phyloP scores from a whole-genome alignment of 2,113 vertebrate species.

The Sialia sialis region DNA sequence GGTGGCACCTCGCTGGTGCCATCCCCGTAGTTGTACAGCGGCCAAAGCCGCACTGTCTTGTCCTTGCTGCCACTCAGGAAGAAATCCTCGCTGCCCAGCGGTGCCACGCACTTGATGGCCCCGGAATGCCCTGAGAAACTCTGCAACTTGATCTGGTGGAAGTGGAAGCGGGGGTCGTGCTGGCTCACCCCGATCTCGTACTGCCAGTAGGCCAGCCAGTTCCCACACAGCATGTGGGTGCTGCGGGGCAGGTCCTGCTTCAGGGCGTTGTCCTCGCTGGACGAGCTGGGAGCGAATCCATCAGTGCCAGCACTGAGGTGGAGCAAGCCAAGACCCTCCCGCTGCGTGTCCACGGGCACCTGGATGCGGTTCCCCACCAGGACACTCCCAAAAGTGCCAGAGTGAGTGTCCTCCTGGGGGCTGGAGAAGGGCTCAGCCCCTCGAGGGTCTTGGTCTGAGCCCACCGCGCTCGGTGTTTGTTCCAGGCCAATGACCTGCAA shows the following conservation, averaged over 20 bases:
- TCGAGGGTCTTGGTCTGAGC: conserved; percentile 56
- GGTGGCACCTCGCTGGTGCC: conserved; percentile 85
- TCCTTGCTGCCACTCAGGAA: conserved; percentile 97
- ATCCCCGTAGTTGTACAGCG: conserved; percentile 91
- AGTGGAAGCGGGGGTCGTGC: conserved; percentile 92
- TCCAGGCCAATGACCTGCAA: conserved; percentile 44
- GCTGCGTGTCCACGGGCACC: conserved; percentile 77
- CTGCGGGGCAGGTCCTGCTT: conserved; percentile 91
- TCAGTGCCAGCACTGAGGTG: conserved; percentile 68
- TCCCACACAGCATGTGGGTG: conserved; percentile 86
- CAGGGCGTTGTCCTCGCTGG: conserved; percentile 79
- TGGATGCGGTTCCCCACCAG: conserved; percentile 96
- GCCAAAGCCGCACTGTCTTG: conserved; percentile 94
- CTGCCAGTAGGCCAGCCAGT: conserved; percentile 99
- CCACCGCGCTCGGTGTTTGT: neutral
- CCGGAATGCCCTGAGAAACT: conserved; percentile 89
- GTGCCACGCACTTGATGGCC: conserved; percentile 88
- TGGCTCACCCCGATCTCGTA: conserved; percentile 95
- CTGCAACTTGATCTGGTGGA: conserved; percentile 97
- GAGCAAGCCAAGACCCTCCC: conserved; percentile 26
- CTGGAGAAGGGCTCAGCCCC: conserved; percentile 63
- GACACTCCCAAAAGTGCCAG: conserved; percentile 92
- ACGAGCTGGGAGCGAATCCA: conserved; percentile 29
- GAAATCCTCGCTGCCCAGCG: conserved; percentile 88
- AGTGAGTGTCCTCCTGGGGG: conserved; percentile 79